These are phyloP conservation scores for Apostichopus californicus DNA, from an alignment of 35 echinoderm and acorn worm species.

Conservation along the genomic window DNA sequence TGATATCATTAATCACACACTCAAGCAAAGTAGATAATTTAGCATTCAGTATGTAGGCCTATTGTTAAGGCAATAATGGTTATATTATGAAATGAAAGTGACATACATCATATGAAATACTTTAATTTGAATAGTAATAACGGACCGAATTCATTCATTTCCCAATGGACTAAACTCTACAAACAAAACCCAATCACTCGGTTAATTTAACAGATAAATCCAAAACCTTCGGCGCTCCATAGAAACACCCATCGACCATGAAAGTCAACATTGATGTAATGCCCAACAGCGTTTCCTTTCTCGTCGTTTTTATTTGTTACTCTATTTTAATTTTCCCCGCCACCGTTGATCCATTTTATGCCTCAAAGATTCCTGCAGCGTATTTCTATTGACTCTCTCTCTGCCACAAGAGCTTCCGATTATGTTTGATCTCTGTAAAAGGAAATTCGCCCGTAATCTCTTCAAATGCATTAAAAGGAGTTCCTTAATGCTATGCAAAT, in stretches of 20 bases:
- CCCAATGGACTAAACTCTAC: not conserved
- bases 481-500: slow-evolving; percentile 26
- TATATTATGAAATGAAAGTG: too few relatives aligned
- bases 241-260: not conserved
- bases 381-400: not conserved
- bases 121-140: not conserved
- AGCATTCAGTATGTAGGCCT: too few relatives aligned
- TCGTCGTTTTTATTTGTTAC: not conserved
- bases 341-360: slow-evolving; percentile 16
- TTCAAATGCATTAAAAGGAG: slow-evolving; percentile 35
- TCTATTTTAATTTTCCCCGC: slow-evolving; percentile 18
- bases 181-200: not conserved
- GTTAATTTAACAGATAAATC: slow-evolving; percentile 4
- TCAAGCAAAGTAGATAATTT: too few relatives aligned
- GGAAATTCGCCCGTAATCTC: not conserved
- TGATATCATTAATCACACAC: too few relatives aligned
- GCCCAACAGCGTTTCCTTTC: not conserved
- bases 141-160: not conserved
- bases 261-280: slow-evolving; percentile 2
- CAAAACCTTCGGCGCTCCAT: not conserved
- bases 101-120: not conserved
- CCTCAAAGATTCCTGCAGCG: not conserved
- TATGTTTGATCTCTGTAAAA: slow-evolving; percentile 36
- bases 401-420: slow-evolving; percentile 4
- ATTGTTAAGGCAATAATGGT: too few relatives aligned